Percentiles rank a stretch among this genome's conserved stretches.
These are phyloP conservation scores for Diachasmimorpha longicaudata DNA, from an alignment of 1,140 invertebrate species.

Conservation along the genomic window DNA sequence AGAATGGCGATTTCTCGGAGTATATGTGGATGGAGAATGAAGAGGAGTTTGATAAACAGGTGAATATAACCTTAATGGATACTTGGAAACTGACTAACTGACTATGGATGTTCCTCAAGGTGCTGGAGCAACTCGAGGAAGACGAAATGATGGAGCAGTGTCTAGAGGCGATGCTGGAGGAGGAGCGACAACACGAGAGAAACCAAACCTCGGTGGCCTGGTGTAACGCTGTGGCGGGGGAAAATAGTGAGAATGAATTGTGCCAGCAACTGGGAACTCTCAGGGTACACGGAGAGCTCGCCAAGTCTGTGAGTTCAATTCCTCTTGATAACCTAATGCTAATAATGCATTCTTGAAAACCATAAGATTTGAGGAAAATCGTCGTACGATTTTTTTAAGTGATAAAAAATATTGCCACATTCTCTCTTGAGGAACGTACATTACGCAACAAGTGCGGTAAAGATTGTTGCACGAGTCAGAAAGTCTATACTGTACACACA, in stretches of 20 bases:
- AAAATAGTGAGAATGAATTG: conserved; percentile 55
- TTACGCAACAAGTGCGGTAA: too few relatives aligned
- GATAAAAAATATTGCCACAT: too few relatives aligned
- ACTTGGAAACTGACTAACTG: neutral
- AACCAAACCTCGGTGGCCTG: conserved; percentile 58
- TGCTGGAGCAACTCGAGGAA: conserved; percentile 84
- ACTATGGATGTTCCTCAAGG: conserved; percentile 60
- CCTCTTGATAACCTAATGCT: neutral
- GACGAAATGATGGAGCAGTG: conserved; percentile 87
- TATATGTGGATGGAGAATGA: conserved; percentile 93
- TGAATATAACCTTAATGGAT: conserved; percentile 47
- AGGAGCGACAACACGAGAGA: conserved; percentile 62
- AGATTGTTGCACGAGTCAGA: too few relatives aligned
- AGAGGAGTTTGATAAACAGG: conserved; percentile 87
- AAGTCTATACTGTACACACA: too few relatives aligned
- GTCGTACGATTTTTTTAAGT: too few relatives aligned
- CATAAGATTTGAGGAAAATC: too few relatives aligned
- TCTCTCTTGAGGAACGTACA: too few relatives aligned
- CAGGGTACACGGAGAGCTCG: conserved; percentile 61
- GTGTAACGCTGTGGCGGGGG: conserved; percentile 51
- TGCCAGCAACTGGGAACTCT: conserved; percentile 58
- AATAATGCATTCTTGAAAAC: too few relatives aligned
- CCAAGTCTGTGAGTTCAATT: conserved; percentile 56
- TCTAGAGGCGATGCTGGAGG: conserved; percentile 82
- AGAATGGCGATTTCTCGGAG: conserved; percentile 80